Base-by-base conservation (phyloP, 1,140 invertebrate species). In the Magallana gigas region DNA sequence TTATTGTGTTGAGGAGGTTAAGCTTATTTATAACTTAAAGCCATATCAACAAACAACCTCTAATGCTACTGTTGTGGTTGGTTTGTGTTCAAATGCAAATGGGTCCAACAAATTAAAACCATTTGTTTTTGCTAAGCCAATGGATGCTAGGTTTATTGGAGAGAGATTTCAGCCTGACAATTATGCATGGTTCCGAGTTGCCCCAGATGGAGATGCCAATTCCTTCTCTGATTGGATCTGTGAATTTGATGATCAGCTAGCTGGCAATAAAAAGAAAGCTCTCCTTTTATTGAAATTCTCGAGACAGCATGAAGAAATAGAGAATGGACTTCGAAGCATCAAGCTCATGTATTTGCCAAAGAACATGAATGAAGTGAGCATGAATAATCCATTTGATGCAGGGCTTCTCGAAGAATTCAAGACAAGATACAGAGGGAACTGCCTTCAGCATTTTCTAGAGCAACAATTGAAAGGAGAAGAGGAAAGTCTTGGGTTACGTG, bases 61-160 rank as follows among this genome's bases (percentile, higher is more conserved):
- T 57, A 58, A 57, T n/a, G 81, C 81, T 9, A n/a, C 18, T 57
- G 81, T 83, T 8, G 57, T 58, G 18, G 81, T 83, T 57, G 81
- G 81, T 18, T 58, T 83, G 57, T 83, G 81, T 83, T 57, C 57
- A 57, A 83, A 83, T 83, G 81, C 81, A n/a, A 83, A 83, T 58
- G 81, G 81, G 18, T 83, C 81, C 36, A 58, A 83, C 57, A 83
- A 57, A 56, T n/a, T 83, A 23, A 83, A 83, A 57, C 81, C 81
- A 57, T 58, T 83, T 83, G 81, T 83, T 57, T 57, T 83, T 16
- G 16, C 16, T 11, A 56, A 56, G 18, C 81, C 48, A 57, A 18
- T 56, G 57, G 57, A 83, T 57, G 48, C 81, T 23, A 58, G 36
- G 16, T n/a, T n/a, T 58, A n/a, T 83, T 58, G 81, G 48, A 58